These are phyloP conservation scores for Cryptoprocta ferox DNA, from an alignment of 2,797 vertebrate genomes.

Conservation along the genomic window DNA sequence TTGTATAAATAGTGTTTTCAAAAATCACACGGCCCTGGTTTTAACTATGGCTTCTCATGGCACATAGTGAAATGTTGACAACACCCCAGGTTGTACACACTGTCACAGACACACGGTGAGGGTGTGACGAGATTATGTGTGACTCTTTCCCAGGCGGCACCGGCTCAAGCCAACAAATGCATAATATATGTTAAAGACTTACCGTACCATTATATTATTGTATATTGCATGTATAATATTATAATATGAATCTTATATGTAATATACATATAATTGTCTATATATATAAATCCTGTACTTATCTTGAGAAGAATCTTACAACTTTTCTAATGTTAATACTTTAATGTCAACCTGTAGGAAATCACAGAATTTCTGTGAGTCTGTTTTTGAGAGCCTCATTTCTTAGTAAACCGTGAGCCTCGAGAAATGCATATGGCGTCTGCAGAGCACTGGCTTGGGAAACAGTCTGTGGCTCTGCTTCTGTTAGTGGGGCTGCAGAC, in stretches of 20 bases:
- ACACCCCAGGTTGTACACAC: not conserved
- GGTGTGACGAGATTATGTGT: not conserved
- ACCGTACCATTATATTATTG: not conserved
- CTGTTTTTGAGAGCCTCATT: not conserved
- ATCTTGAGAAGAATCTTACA: not conserved
- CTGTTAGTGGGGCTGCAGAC: not conserved
- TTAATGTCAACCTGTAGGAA: not conserved
- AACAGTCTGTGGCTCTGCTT: not conserved
- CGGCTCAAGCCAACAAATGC: not conserved
- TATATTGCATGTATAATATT: not conserved
- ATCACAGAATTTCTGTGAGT: not conserved
- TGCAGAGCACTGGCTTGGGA: not conserved
- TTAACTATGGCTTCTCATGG: not conserved
- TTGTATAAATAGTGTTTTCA: not conserved
- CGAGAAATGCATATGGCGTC: not conserved
- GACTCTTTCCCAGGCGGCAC: not conserved
- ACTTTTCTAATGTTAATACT: not conserved
- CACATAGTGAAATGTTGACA: not conserved
- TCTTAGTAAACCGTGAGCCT: not conserved
- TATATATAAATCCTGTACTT: not conserved
- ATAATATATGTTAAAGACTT: not conserved
- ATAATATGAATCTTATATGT: not conserved
- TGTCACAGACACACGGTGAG: not conserved
- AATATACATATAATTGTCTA: not conserved
- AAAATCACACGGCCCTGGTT: not conserved